Evolutionary conservation across 1,140 invertebrate genomes (phyloP), one percentile per base, ranked within the genome.

Genomic region (Mercenaria mercenaria): DNA sequence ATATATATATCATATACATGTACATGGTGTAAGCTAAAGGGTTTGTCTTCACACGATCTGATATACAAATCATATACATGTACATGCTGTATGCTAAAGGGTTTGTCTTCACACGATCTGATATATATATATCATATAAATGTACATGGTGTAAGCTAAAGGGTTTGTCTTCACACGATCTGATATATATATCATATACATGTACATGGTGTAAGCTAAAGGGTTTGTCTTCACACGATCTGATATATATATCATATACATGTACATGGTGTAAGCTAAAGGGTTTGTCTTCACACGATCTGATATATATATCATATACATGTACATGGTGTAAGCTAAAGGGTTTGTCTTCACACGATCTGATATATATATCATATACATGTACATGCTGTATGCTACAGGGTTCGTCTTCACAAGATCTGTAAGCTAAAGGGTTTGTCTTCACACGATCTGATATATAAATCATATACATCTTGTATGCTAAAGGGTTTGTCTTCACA

Each of bases 111-210:
- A 96, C 93, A 32, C 96, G 95, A 95, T 96, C 97, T 97, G 87
- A n/a, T n/a, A 76, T 94, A 95, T 72, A 41, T 39, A 37, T 8
- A 47, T 47, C 6, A 8, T 8, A 47, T 47, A 47, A 6, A n/a
- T n/a, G n/a, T n/a, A n/a, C n/a, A n/a, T n/a, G n/a, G 91, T 97
- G 97, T 1, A n/a, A n/a, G 97, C 97, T 93, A 97, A 97, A 47
- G 97, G 93, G 95, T 98, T 97, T 0, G 96, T 93, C 86, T 96
- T 96, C 91, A 96, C 93, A 32, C 96, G 95, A 95, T 96, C 97
- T 97, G 87, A 76, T 94, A 95, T 72, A 41, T 39, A 37, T 8
- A 47, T 47, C 6, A 8, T 8, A 47, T 47, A 47, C 43, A n/a
- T n/a, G n/a, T n/a, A n/a, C n/a, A n/a, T n/a, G n/a, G 91, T 97